These are phyloP conservation scores for Xiphias gladius DNA, from an alignment of 2,113 vertebrate genomes.

Conservation along the genomic window DNA sequence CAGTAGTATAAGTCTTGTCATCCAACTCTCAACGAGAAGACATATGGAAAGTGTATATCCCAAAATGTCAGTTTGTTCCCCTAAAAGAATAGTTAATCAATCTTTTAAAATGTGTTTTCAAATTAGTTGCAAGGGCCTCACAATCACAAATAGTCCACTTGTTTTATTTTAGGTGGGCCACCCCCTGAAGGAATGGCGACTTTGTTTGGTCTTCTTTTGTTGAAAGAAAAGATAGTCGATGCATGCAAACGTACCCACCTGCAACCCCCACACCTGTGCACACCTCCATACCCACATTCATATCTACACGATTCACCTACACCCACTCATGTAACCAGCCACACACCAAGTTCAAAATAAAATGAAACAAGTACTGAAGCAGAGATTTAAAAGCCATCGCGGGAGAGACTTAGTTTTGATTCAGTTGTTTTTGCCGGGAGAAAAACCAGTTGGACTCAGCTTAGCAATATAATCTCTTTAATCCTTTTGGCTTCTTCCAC, in stretches of 20 bases:
- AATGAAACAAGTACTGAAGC: conserved; percentile 40
- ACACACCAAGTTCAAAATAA: conserved; percentile 42
- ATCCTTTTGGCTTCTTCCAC: conserved; percentile 57
- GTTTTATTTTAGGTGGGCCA: neutral
- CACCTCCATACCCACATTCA: conserved; percentile 18
- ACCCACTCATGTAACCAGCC: conserved; percentile 26
- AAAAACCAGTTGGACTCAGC: conserved; percentile 61
- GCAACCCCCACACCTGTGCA: conserved; percentile 38
- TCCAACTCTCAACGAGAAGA: neutral
- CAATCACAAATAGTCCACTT: neutral
- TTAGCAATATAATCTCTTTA: conserved; percentile 60
- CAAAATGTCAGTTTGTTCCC: neutral
- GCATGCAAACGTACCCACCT: conserved; percentile 8
- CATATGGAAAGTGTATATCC: neutral
- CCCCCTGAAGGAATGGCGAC: neutral
- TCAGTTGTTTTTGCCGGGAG: conserved; percentile 50
- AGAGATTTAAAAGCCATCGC: conserved; percentile 17
- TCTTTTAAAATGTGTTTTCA: neutral
- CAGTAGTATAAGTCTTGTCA: neutral
- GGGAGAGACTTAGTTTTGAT: conserved; percentile 50
- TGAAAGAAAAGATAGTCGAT: conserved; percentile 1
- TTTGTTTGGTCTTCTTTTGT: conserved; percentile 6
- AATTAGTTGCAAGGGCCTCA: neutral
- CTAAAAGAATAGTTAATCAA: neutral
- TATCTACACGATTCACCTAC: conserved; percentile 30